Base-by-base conservation (phyloP, 2,797 vertebrate genomes). In the Uromys caudimaculatus region DNA sequence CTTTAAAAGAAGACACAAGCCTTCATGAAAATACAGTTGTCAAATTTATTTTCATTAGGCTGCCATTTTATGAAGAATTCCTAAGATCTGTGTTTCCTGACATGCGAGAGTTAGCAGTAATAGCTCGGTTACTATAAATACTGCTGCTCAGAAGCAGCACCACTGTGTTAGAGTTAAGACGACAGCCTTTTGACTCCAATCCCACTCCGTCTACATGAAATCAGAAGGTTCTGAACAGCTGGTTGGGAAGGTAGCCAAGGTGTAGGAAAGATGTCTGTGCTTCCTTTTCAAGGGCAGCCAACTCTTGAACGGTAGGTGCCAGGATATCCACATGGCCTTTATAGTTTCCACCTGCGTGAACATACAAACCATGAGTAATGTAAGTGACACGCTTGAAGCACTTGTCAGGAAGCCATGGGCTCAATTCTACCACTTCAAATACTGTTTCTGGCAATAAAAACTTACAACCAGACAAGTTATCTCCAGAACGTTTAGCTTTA, bases 251-350 rank as follows among this genome's bases (percentile, higher is more conserved):
- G 98, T 99, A 99, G 97, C 99, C 99, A 96, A 99, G 99, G 83
- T 99, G 99, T 95, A 99, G 99, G 98, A 99, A 99, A 38, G 99
- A 99, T 0, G 99, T 99, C 97, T 99, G 99, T 38, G 99, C 99
- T 97, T 99, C 99, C 97, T 99, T 99, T 98, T 99, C 99, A n/a
- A 99, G 99, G 98, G 97, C 98, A 9, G 99, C 99, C 98, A 99
- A 97, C 97, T 99, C 99, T 95, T 99, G 99, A 78, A 99, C 99
- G 0, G 99, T 99, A 6, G 99, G 99, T 91, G 99, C 99, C 99
- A 99, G 97, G 79, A 99, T 98, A 87, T 99, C 99, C 98, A 99
- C 99, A 19, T 99, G 99, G 90, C 99, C 99, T 98, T 99, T 99
- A 98, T 99, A 99, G 92, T 96, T 98, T 64, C 99, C 99, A 98